Base-by-base conservation (phyloP, 2,797 vertebrate species). In the Epinephelus malabaricus region DNA sequence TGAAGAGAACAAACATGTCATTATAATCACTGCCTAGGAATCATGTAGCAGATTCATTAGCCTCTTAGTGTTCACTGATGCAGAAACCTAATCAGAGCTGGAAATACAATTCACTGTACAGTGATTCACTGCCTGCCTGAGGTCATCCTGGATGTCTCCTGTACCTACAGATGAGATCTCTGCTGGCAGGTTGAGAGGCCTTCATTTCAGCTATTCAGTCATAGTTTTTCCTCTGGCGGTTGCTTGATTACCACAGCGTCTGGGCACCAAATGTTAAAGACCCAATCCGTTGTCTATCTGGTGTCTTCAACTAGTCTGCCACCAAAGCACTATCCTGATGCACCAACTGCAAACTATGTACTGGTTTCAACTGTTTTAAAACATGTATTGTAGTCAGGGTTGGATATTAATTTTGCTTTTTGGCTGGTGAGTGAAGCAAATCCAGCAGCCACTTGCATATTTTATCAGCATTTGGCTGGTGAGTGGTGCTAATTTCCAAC, bases 11-110 rank as follows among this genome's bases (percentile, higher is more conserved):
- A 21, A 59, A 53, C 0, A 34, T 34, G 18, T 49, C 11, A 21
- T 59, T 54, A 69, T 69, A 15, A 27, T 30, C 0, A 25, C 46
- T 71, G 72, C 38, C 14, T 12, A 13, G 27, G 38, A 67, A 45
- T 77, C 43, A 11, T 72, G 65, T 18, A 17, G 47, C 55, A 53
- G 50, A 64, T 76, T 73, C 54, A 49, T 73, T 61, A 43, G 9
- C 8, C 45, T 75, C n/a, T 73, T 13, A 23, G 34, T 9, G 69
- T 23, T 72, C 78, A 38, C 10, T 62, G 76, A 80, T 43, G 78
- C 67, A 70, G 60, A 73, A 79, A 74, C 58, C 23, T 40, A 5
- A 80, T 63, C 63, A 54, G 58, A 65, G 70, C 43, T 17, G 51
- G 30, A 82, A 64, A 27, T 51, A n/a, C 25, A 19, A 21, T 38